Evolutionary conservation across 1,140 invertebrate species (phyloP).

Genomic region (Papilio polytes): DNA sequence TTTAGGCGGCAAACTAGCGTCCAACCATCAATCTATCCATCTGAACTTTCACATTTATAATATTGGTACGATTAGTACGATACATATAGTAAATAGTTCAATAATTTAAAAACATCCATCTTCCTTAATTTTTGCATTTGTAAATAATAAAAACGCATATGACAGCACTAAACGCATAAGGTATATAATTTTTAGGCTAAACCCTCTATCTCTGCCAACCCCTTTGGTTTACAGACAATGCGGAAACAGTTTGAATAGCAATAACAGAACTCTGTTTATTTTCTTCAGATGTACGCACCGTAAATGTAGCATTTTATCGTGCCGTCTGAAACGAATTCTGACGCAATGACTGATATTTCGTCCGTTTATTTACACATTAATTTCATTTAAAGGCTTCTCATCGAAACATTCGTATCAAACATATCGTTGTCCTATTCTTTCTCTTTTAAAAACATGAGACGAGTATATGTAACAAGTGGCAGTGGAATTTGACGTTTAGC

Average conservation of each 20-base stretch:
- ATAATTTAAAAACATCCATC: too few relatives aligned
- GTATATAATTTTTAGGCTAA: too few relatives aligned
- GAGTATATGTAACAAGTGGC: neutral
- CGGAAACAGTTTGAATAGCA: neutral
- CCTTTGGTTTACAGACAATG: neutral
- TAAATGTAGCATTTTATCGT: constrained; percentile 11
- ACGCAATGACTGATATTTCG: neutral
- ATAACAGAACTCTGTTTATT: constrained; percentile 2
- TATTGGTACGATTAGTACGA: too few relatives aligned
- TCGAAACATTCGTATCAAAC: neutral
- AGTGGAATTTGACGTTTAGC: neutral
- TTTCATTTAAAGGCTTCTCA: neutral
- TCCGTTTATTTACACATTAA: constrained; percentile 21
- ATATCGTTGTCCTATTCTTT: neutral
- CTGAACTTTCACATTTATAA: too few relatives aligned
- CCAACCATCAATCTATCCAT: too few relatives aligned
- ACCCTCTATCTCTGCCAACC: neutral
- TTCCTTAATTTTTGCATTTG: too few relatives aligned
- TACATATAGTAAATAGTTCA: too few relatives aligned
- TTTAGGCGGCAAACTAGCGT: too few relatives aligned
- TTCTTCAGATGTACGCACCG: neutral
- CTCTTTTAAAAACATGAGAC: neutral
- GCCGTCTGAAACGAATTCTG: constrained; percentile 13
- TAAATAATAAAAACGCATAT: too few relatives aligned
- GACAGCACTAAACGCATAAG: too few relatives aligned